Conservation (phyloP, 1,140 invertebrate genomes). For the Condylostylus longicornis region DNA sequence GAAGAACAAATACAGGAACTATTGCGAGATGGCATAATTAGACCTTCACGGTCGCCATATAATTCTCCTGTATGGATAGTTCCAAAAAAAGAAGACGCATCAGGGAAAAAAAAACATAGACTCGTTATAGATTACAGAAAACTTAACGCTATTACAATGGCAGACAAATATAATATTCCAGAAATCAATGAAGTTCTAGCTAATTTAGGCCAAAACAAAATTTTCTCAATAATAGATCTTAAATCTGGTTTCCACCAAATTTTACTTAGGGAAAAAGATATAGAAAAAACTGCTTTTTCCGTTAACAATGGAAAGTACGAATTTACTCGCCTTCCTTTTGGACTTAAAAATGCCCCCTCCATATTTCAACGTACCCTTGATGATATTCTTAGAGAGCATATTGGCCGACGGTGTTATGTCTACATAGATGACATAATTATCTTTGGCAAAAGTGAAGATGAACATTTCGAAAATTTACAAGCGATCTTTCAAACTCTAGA, state of each 20-base stretch:
- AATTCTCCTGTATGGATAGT: conserved; percentile 3
- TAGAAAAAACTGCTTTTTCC: conserved; percentile 10
- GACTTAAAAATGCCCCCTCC: not conserved
- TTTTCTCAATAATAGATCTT: conserved; percentile 32
- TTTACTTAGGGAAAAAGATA: not conserved
- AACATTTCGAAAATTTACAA: not conserved
- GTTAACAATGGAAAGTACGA: not conserved
- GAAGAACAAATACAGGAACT: conserved; percentile 10
- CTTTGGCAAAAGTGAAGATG: conserved; percentile 1
- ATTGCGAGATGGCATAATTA: conserved; percentile 14
- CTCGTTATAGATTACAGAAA: conserved; percentile 16
- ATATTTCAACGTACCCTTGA: conserved; percentile 2
- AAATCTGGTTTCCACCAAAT: conserved; percentile 2
- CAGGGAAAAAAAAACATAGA: conserved; percentile 8
- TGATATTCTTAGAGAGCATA: not conserved
- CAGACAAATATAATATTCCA: conserved; percentile 34
- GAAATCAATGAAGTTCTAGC: conserved; percentile 32
- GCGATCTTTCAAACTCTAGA: not conserved
- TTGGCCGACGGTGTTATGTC: not conserved
- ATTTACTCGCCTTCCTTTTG: conserved; percentile 1
- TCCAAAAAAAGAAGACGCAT: not conserved
- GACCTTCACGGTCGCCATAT: conserved; percentile 9
- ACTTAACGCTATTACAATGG: conserved; percentile 14
- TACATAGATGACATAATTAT: conserved; percentile 1
- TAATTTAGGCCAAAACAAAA: conserved; percentile 19